These are phyloP conservation scores for Podargus strigoides DNA, from an alignment of 2,797 vertebrate species.

Conservation along the genomic window DNA sequence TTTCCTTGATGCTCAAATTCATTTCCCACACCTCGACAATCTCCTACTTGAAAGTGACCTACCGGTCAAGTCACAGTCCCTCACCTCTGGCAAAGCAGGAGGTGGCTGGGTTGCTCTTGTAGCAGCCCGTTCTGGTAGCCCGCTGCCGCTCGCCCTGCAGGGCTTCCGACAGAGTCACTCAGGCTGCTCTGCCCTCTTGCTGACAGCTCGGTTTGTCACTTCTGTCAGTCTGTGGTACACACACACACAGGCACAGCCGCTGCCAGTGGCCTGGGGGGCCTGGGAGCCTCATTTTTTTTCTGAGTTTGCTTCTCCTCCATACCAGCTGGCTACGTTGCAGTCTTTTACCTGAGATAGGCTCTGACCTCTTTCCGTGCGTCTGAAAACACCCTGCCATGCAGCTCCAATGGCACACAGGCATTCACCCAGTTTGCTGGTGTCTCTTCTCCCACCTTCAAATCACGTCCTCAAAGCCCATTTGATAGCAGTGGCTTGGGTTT, in stretches of 20 bases:
- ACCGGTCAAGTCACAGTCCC: background rate
- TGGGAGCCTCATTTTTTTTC: background rate
- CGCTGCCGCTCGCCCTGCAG: fast-evolving
- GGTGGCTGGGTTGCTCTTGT: background rate
- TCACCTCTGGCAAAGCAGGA: constrained; percentile 12
- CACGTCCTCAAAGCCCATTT: background rate
- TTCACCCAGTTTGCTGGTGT: background rate
- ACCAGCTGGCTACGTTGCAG: background rate
- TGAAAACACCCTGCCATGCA: background rate
- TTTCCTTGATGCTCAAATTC: background rate
- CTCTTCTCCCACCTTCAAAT: background rate
- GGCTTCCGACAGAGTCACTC: background rate
- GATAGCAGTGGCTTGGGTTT: background rate
- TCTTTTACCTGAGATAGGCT: background rate
- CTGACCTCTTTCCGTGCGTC: background rate
- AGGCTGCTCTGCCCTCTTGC: background rate
- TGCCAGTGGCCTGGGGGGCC: background rate
- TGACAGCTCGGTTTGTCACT: background rate
- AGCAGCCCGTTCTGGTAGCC: background rate
- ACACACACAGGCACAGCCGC: background rate
- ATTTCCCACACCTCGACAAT: background rate
- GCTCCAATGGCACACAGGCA: background rate
- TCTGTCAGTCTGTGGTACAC: constrained; percentile 6
- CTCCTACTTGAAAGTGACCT: background rate
- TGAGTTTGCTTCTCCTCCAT: background rate